Conservation (phyloP, 2,888 invertebrate genomes). For the Acrobasis suavella region DNA sequence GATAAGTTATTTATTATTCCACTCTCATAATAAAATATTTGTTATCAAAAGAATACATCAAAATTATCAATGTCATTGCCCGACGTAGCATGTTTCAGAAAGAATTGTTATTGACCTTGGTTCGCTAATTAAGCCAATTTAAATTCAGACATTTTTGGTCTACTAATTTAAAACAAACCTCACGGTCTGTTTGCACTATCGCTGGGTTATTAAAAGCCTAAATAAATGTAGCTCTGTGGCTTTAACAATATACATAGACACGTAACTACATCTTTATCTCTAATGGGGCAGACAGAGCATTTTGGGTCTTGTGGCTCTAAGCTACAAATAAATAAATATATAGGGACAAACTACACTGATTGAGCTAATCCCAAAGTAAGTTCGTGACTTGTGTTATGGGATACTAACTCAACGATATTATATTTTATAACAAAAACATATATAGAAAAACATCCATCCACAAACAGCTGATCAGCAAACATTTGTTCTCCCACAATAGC, state of each 20-base stretch:
- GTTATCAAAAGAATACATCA: slow-evolving; percentile 2
- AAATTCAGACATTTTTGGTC: slow-evolving; percentile 33
- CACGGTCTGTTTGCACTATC: slow-evolving; percentile 55
- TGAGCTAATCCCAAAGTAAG: no score
- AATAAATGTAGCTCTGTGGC: slow-evolving; percentile 44
- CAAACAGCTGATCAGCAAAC: no score
- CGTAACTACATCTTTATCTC: no score
- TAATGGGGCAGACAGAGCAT: no score
- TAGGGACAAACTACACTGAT: no score
- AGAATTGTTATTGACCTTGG: slow-evolving; percentile 29
- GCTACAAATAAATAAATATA: no score
- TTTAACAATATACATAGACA: background rate
- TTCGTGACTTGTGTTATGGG: no score
- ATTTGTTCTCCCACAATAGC: no score
- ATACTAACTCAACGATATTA: no score
- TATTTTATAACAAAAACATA: no score
- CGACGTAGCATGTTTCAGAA: slow-evolving; percentile 8
- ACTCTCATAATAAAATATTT: background rate
- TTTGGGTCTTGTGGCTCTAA: no score
- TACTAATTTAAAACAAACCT: slow-evolving; percentile 28
- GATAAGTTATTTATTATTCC: background rate
- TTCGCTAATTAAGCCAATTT: slow-evolving; percentile 33
- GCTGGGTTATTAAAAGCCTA: slow-evolving; percentile 41
- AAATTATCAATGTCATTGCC: slow-evolving; percentile 11
- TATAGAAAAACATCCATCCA: no score